phyloP scores from a whole-genome alignment of 2,797 vertebrate species.

The Emys orbicularis region DNA sequence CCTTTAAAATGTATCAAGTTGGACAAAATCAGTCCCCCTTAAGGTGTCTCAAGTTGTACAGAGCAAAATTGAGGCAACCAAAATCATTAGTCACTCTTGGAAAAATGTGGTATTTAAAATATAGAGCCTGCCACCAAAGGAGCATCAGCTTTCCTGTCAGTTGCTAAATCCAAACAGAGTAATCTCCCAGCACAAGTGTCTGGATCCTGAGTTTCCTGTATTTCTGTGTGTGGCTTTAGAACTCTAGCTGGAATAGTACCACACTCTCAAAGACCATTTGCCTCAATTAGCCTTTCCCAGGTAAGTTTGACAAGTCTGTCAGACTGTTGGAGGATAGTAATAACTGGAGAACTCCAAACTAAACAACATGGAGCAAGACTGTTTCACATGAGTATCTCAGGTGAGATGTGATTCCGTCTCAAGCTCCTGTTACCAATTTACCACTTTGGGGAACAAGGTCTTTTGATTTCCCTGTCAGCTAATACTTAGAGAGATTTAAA shows the following conservation, averaged over 20 bases:
- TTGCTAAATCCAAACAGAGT: slow-evolving; percentile 26
- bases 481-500: slow-evolving; percentile 20
- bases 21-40: no score
- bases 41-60: not conserved
- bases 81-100: not conserved
- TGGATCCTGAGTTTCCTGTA: not conserved
- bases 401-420: not conserved
- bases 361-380: not conserved
- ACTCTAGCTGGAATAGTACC: not conserved
- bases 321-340: not conserved
- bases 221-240: slow-evolving; percentile 8
- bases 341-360: not conserved
- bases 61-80: not conserved
- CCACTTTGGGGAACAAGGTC: not conserved
- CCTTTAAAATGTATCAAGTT: not conserved
- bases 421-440: not conserved
- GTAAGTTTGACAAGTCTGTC: not conserved
- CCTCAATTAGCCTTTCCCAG: not conserved
- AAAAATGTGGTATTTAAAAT: not conserved
- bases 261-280: not conserved
- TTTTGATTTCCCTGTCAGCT: slow-evolving; percentile 30
- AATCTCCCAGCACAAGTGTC: slow-evolving; percentile 2
- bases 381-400: not conserved
- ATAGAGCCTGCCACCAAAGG: not conserved
- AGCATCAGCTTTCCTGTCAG: slow-evolving; percentile 37